Evolutionary conservation across 1,140 invertebrate species (phyloP).

Genomic region (Maconellicoccus hirsutus): DNA sequence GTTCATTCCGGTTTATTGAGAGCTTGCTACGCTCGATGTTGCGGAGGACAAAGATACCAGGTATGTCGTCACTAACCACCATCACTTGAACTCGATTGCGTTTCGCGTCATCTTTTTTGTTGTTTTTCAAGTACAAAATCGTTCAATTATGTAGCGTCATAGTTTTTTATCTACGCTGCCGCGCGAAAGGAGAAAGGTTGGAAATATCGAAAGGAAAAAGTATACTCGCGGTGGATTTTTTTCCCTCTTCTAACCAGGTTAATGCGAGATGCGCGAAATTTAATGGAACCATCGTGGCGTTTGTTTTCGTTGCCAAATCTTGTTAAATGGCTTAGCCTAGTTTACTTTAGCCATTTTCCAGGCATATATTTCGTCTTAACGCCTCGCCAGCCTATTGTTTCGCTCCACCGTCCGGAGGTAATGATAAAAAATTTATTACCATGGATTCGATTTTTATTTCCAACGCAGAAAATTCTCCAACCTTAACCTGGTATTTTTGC

Average conservation of each 20-base stretch:
- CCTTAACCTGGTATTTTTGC: not conserved
- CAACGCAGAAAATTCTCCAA: not conserved
- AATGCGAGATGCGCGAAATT: not conserved
- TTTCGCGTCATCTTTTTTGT: too few relatives aligned
- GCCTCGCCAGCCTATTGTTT: not conserved
- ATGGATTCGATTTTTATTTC: not conserved
- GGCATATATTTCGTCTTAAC: not conserved
- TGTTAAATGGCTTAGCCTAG: not conserved
- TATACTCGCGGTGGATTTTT: not conserved
- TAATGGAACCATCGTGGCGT: not conserved
- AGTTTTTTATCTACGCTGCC: not conserved
- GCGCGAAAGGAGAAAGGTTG: too few relatives aligned
- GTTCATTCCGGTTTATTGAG: slow-evolving; percentile 61
- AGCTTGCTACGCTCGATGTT: slow-evolving; percentile 74
- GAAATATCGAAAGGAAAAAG: too few relatives aligned
- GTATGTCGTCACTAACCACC: slow-evolving; percentile 40
- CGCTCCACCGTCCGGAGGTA: not conserved
- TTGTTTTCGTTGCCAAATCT: slow-evolving; percentile 8
- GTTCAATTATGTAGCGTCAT: not conserved
- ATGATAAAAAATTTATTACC: not conserved
- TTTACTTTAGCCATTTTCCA: not conserved
- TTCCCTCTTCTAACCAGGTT: not conserved
- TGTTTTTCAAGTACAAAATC: not conserved
- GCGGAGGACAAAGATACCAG: slow-evolving; percentile 80
- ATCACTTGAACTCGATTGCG: too few relatives aligned